phyloP scores from a whole-genome alignment of 2,113 vertebrate genomes.

The Tragelaphus strepsiceros region DNA sequence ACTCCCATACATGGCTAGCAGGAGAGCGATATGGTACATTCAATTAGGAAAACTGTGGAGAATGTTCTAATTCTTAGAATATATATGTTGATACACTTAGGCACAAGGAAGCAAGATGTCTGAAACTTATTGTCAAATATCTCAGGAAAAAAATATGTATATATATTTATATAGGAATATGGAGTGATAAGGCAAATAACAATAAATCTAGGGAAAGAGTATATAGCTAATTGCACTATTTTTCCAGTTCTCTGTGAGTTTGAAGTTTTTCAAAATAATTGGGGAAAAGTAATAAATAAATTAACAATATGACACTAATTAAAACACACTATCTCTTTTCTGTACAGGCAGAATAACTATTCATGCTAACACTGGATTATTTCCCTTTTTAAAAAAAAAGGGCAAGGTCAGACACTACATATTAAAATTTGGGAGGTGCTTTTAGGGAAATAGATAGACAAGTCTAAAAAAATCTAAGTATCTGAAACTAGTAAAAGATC shows the following conservation, averaged over 20 bases:
- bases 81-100: background rate
- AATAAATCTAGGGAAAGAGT: background rate
- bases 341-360: too few species aligned
- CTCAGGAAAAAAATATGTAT: background rate
- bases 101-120: background rate
- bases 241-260: background rate
- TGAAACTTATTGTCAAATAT: background rate
- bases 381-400: too few species aligned
- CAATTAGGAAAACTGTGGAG: background rate
- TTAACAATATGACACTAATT: background rate
- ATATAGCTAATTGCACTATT: background rate
- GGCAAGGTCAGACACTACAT: background rate
- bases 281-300: background rate
- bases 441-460: background rate
- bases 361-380: too few species aligned
- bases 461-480: background rate
- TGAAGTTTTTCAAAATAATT: background rate
- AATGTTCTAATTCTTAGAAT: background rate
- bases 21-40: background rate
- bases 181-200: background rate
- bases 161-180: background rate
- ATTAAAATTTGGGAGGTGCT: background rate
- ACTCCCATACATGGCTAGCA: background rate
- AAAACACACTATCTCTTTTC: too few species aligned
- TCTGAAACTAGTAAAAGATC: background rate